Conservation (phyloP, 2,113 vertebrate genomes). For the Mustelus asterias region DNA sequence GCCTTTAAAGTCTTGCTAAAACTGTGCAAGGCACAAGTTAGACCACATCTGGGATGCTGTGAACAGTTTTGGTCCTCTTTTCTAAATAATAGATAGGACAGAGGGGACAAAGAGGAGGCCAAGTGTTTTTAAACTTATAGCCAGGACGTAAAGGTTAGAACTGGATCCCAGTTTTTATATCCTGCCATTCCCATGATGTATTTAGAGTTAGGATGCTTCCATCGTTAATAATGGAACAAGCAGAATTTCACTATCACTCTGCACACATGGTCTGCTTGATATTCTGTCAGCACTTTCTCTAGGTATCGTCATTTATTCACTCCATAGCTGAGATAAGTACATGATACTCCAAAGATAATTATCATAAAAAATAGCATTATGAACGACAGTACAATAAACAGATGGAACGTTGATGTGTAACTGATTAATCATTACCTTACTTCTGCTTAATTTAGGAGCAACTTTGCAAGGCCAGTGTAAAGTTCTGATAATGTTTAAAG, state of each 20-base stretch:
- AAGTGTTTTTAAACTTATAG: no score
- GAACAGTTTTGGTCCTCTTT: no score
- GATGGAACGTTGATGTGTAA: neutral
- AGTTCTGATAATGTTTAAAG: neutral
- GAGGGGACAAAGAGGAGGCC: no score
- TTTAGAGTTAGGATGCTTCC: neutral
- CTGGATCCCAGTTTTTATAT: no score
- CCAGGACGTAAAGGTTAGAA: no score
- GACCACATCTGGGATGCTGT: no score
- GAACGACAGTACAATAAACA: neutral
- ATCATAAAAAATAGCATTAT: conserved; percentile 1
- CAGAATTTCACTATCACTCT: neutral
- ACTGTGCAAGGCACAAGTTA: no score
- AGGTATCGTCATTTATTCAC: neutral
- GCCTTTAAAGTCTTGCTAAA: no score
- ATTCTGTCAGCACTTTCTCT: no score
- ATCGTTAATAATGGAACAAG: neutral
- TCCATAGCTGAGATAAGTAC: neutral
- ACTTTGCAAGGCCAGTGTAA: neutral
- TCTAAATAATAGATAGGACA: no score
- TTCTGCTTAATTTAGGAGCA: neutral
- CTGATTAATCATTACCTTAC: neutral
- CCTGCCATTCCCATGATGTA: no score
- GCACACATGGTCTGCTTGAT: neutral
- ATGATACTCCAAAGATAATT: neutral